Base-by-base conservation (phyloP, 1,140 invertebrate species). In the Aphelinus atriplicis region DNA sequence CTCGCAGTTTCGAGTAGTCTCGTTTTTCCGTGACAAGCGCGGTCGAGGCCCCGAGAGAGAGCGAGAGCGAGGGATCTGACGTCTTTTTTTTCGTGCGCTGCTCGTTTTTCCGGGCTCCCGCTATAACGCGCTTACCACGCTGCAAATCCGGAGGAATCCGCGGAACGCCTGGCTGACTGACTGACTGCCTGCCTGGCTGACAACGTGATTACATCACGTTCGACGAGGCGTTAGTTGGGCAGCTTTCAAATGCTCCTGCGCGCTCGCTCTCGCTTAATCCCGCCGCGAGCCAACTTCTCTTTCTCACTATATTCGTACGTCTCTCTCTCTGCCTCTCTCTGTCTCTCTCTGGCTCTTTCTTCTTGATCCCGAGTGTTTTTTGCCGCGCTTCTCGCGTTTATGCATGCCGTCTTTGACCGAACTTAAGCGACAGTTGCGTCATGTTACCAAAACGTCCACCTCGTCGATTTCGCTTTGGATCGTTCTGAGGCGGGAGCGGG, bases 181-280 rank as follows among this genome's bases (percentile, higher is more conserved):
- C 26, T 26, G 26, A 26, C 26, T 26, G 26, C 26, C 26, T 26
- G 26, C 26, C 26, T 26, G 26, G 26, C 56, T 48, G 42, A 76
- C 47, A 73, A 51, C 42, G 50, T 60, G 53, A 76, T 76, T 72
- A 61, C 70, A 68, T 68, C 65, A 74, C 63, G 55, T 67, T 67
- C 48, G 56, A 61, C 42, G 50, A 70, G 55, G 46, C 66, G 66
- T 61, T 68, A 67, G 56, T 55, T 62, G 61, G 26, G 7, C n/a
- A 57, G 53, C 61, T 76, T 66, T 73, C 50, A 66, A 72, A 57
- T 55, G 50, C 53, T 45, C 26, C 26, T 26, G 26, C 26, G 26
- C 26, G 26, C 26, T 26, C 26, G 26, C 26, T 26, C 26, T 26
- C 70, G 9, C 47, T 72, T 72, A 63, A 63, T 63, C 26, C 26